Evolutionary conservation across 1,140 invertebrate species (phyloP), one percentile per base, ranked within the genome.

Genomic region (Heliconius congener): DNA sequence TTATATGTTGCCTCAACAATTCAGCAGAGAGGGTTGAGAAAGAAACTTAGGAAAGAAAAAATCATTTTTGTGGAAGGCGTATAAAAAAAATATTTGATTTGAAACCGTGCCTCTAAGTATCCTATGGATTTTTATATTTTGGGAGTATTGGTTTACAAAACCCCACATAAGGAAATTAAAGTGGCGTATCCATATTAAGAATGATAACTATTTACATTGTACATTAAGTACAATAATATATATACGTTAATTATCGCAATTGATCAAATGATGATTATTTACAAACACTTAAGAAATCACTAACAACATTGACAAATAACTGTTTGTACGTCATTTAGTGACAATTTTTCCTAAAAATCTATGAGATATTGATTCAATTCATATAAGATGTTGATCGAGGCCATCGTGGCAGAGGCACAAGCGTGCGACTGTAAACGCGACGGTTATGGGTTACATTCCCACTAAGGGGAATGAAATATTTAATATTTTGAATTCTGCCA

Each of bases 191-290:
- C 60, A 66, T 16, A 30, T 30, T 66, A 66, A 30, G 60, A n/a
- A 16, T 5, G 13, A 46, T 30, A 30, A 66, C 6, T 16, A 23
- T 23, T 23, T 57, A n/a, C 8, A 57, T 57, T 19, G 3, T 57
- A n/a, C 8, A 57, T 57, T 19, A 9, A 66, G 60, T 66, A 66
- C 11, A 27, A 46, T 46, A 46, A 46, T 66, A 66, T 66, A 13
- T 27, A 30, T 66, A 66, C 11, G 60, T 66, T 66, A 66, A 66
- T 30, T 66, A 66, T 66, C 60, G 27, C 4, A 30, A 66, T 16
- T 30, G 60, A 66, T 66, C 27, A 66, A 66, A 66, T 66, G 13
- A 66, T 66, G 30, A 66, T 30, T 66, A 30, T 66, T 66, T 66
- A 66, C 60, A 66, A 16, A 66, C 27, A 66, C 23, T 66, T 66